Evolutionary conservation across 2,797 vertebrate species (phyloP).

Genomic region (Lindbergichthys nudifrons): DNA sequence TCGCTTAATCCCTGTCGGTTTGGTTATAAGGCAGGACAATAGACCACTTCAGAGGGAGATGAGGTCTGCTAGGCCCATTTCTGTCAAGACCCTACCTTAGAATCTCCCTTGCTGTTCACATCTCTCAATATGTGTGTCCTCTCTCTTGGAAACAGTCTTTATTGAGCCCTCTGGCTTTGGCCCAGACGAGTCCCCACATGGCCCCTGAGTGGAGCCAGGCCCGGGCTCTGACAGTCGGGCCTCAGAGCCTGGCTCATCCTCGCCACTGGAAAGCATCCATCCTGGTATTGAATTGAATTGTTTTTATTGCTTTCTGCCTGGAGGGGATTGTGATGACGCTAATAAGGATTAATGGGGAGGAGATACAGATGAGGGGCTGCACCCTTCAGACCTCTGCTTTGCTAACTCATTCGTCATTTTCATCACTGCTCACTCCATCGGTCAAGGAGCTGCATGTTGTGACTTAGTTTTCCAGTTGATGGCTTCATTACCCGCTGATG

Average conservation of each 20-base stretch:
- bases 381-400: conserved; percentile 29
- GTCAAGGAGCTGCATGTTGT: background rate
- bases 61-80: background rate
- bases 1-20: background rate
- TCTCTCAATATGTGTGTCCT: background rate
- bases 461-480: background rate
- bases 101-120: conserved; percentile 3
- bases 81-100: background rate
- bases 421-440: background rate
- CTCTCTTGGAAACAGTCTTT: background rate
- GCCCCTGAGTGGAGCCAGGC: background rate
- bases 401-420: background rate
- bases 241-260: conserved; percentile 35
- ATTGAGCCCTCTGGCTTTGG: background rate
- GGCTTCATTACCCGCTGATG: background rate
- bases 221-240: conserved; percentile 7
- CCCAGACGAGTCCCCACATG: conserved; percentile 9
- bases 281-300: conserved; percentile 20
- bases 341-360: conserved; percentile 50
- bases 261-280: conserved; percentile 32
- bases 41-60: background rate
- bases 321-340: conserved; percentile 30
- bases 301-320: conserved; percentile 49
- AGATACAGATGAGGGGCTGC: conserved; percentile 14
- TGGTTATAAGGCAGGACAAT: background rate